These are phyloP conservation scores for Nyctereutes procyonoides DNA, from an alignment of 2,113 vertebrate species.

Conservation along the genomic window DNA sequence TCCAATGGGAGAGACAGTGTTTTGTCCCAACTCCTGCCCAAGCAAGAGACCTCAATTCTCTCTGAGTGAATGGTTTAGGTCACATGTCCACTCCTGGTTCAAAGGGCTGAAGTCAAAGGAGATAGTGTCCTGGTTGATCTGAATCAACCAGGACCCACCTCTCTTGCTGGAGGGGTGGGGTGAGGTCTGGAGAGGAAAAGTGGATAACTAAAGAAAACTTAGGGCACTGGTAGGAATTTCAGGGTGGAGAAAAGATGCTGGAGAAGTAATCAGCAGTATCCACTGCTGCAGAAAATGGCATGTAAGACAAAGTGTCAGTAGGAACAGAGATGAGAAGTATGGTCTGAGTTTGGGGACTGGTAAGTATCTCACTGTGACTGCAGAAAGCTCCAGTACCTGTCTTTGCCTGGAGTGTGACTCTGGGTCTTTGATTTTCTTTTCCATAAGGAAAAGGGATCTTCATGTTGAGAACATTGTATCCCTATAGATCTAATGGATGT, in stretches of 20 bases:
- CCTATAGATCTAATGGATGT: background rate
- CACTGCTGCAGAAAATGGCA: too few species aligned
- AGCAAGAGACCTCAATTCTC: background rate
- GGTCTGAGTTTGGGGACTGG: background rate
- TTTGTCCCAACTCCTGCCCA: background rate
- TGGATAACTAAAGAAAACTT: background rate
- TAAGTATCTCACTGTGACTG: background rate
- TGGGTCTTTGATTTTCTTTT: background rate
- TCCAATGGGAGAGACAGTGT: background rate
- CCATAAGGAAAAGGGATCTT: background rate
- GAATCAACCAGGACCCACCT: background rate
- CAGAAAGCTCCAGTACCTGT: background rate
- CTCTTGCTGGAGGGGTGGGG: background rate
- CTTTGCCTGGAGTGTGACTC: background rate
- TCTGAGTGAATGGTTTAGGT: background rate
- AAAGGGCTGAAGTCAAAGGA: background rate
- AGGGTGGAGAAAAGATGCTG: background rate
- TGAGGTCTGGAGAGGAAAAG: background rate
- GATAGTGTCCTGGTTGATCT: background rate
- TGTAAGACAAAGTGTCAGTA: background rate
- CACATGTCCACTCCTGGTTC: background rate
- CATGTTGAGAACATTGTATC: background rate
- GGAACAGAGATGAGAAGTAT: background rate
- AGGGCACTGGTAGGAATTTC: background rate
- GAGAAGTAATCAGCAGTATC: background rate